Conservation (phyloP, 2,888 invertebrate genomes). For the Tryphoninae sp. region DNA sequence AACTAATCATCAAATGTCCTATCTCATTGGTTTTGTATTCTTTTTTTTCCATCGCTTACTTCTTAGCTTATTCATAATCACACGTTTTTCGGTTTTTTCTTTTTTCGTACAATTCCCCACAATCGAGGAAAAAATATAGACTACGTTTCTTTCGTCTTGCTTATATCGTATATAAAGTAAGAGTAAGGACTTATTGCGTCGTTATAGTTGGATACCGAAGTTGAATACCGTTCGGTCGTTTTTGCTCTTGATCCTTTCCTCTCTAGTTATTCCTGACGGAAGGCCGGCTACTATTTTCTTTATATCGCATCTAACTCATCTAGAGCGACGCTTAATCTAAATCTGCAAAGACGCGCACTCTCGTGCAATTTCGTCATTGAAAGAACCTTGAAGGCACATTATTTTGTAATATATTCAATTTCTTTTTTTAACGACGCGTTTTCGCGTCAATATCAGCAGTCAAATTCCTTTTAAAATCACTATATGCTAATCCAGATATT, state of each 20-base stretch:
- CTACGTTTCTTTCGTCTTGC: constrained; percentile 24
- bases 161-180: constrained; percentile 26
- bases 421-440: constrained; percentile 55
- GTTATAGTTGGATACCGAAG: constrained; percentile 36
- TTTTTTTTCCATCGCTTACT: constrained; percentile 34
- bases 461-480: constrained; percentile 40
- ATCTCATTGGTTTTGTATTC: constrained; percentile 40
- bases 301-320: background rate
- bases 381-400: constrained; percentile 64
- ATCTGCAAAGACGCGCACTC: background rate
- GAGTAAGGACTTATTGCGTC: constrained; percentile 57
- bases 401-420: constrained; percentile 33
- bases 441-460: constrained; percentile 54
- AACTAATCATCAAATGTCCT: constrained; percentile 34
- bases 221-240: constrained; percentile 39
- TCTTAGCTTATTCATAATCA: constrained; percentile 55
- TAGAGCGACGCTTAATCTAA: background rate
- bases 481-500: constrained; percentile 30
- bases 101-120: constrained; percentile 22
- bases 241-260: constrained; percentile 17
- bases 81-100: constrained; percentile 38
- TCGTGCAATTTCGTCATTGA: background rate
- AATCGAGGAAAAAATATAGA: constrained; percentile 20
- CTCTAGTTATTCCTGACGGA: constrained; percentile 7
- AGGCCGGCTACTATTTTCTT: background rate